Evolutionary conservation across 2,888 invertebrate species (phyloP), one percentile per base, ranked within the genome.

Genomic region (Allygus modestus): DNA sequence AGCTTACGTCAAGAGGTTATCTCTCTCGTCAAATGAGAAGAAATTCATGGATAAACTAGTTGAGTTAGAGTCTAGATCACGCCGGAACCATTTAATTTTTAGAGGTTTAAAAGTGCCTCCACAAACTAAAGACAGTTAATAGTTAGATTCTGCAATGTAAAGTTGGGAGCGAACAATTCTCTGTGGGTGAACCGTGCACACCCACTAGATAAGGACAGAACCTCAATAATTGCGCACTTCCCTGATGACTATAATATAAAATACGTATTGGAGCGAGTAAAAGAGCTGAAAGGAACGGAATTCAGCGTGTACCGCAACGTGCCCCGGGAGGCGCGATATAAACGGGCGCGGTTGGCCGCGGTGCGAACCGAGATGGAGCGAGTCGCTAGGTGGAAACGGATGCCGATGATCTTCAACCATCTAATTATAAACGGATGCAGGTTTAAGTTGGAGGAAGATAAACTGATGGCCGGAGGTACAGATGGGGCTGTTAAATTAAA

Each of bases 161-260:
- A 33, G n/a, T n/a, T 69, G 12, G 33, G 31, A 4, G 17, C 17
- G 31, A 31, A 5, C 31, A 33, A 31, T 15, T 11, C 23, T 23
- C 2, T 61, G n/a, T 81, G 17, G 37, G 82, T 65, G n/a, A 82
- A 82, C 23, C 11, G 82, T 5, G 82, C 82, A 26, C 82, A 65
- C 65, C 43, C 61, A 15, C 41, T 82, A 9, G 82, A 37, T 9
- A 61, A 41, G 37, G 82, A 31, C 17, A 65, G 61, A 31, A 65
- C 26, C 26, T 31, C 65, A 17, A 23, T 82, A 41, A 81, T 81
- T 12, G 82, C 81, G 0, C 65, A 82, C 20, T 26, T 82, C 4
- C 82, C 82, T 7, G 37, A 82, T 20, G 82, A 82, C 61, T 11
- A 28, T 7, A 65, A 82, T 15, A 65, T 82, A 0, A 5, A 65